phyloP scores from a whole-genome alignment of 2,797 vertebrate species.

The Cuniculus paca region DNA sequence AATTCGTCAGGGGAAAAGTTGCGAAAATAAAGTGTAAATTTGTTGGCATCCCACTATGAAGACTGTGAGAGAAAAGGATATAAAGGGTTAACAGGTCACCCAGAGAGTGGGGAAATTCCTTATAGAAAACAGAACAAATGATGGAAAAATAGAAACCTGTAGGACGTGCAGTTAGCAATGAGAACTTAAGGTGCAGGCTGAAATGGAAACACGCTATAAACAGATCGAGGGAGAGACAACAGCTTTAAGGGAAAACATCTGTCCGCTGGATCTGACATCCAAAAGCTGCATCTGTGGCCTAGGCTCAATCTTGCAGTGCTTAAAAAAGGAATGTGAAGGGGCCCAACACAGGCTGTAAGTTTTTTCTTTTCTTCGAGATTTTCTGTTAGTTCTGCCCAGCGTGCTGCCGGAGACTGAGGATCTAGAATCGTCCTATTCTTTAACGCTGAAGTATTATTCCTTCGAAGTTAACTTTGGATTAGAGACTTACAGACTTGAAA shows the following conservation, averaged over 20 bases:
- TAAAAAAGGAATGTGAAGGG: conserved; percentile 66
- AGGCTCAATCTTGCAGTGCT: conserved; percentile 73
- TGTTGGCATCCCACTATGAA: neutral
- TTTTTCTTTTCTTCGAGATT: conserved; percentile 61
- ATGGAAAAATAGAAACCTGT: conserved; percentile 17
- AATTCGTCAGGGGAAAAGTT: neutral
- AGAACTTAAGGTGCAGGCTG: conserved; percentile 76
- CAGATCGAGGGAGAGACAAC: conserved; percentile 80
- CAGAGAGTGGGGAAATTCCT: neutral
- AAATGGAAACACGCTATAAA: conserved; percentile 79
- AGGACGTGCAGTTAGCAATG: conserved; percentile 50
- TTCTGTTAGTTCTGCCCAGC: conserved; percentile 56
- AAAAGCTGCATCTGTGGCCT: conserved; percentile 77
- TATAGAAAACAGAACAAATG: conserved; percentile 15
- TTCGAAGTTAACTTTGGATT: neutral
- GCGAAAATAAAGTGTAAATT: neutral
- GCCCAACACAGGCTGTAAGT: conserved; percentile 38
- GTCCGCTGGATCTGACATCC: conserved; percentile 72
- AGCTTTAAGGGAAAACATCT: conserved; percentile 83
- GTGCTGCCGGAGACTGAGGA: conserved; percentile 44
- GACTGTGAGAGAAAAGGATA: too few relatives aligned
- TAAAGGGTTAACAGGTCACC: neutral
- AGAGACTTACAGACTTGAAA: neutral
- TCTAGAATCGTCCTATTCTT: neutral
- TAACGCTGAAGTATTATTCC: neutral